These are phyloP conservation scores for Biston stratarius DNA, from an alignment of 2,888 invertebrate genomes.

Conservation along the genomic window DNA sequence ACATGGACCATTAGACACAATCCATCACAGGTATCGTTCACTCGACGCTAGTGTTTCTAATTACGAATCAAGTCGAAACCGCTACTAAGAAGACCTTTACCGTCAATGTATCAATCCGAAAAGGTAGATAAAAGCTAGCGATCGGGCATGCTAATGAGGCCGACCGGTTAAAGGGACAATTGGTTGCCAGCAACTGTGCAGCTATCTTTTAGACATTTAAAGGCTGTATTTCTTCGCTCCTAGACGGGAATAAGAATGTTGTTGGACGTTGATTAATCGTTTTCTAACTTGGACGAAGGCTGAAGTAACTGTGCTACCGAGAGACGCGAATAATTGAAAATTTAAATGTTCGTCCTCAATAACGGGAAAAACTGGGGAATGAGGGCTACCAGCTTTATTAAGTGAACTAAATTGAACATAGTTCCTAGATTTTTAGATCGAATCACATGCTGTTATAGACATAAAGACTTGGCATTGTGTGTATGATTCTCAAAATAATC, in stretches of 20 bases:
- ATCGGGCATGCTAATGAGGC: constrained; percentile 79
- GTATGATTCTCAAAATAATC: neutral
- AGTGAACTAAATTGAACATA: constrained; percentile 5
- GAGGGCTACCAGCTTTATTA: constrained; percentile 34
- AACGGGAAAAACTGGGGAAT: constrained; percentile 43
- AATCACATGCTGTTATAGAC: neutral
- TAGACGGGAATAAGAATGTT: constrained; percentile 64
- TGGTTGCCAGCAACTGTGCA: constrained; percentile 69
- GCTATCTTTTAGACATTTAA: constrained; percentile 75
- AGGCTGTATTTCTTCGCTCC: constrained; percentile 70
- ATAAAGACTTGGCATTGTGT: neutral
- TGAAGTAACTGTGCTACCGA: constrained; percentile 58
- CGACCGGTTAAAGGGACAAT: constrained; percentile 77
- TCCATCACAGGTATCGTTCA: constrained; percentile 61
- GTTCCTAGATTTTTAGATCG: constrained; percentile 1
- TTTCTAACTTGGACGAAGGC: constrained; percentile 56
- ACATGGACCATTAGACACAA: constrained; percentile 43
- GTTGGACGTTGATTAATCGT: constrained; percentile 71
- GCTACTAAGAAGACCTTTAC: constrained; percentile 70
- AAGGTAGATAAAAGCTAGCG: constrained; percentile 68
- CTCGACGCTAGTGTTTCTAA: constrained; percentile 60
- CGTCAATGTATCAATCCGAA: constrained; percentile 79
- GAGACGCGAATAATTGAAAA: constrained; percentile 61
- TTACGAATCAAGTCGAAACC: constrained; percentile 65
- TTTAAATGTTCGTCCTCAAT: constrained; percentile 56